phyloP scores from a whole-genome alignment of 2,797 vertebrate genomes.

The Tiaroga cobitis region DNA sequence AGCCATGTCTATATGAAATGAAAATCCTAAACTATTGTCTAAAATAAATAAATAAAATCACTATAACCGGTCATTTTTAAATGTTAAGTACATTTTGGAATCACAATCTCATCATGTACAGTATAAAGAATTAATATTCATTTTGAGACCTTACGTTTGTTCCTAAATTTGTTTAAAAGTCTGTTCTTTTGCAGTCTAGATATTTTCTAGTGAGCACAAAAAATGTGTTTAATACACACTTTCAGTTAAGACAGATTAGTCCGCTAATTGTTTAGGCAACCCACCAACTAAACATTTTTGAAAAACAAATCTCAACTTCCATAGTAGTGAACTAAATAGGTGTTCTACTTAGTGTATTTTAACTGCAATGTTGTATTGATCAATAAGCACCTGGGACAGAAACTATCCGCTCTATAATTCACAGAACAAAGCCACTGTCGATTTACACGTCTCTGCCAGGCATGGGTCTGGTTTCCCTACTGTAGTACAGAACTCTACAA shows the following conservation, averaged over 20 bases:
- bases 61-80: background rate
- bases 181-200: background rate
- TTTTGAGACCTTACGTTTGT: too few relatives aligned
- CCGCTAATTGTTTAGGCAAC: background rate
- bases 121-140: background rate
- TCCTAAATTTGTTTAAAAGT: background rate
- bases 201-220: background rate
- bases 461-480: background rate
- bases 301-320: background rate
- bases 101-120: background rate
- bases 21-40: too few relatives aligned
- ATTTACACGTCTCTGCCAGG: background rate
- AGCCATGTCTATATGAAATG: background rate
- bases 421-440: constrained; percentile 6
- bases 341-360: background rate
- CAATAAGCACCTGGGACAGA: background rate
- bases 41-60: too few relatives aligned
- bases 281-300: background rate
- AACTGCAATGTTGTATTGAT: background rate
- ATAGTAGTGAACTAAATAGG: background rate
- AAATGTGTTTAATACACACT: background rate
- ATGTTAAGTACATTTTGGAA: background rate
- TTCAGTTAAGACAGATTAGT: background rate
- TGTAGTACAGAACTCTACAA: background rate
- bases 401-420: background rate